These are phyloP conservation scores for Anthopleura sola DNA, from an alignment of 64 coral and sea anemone genomes.

Conservation along the genomic window DNA sequence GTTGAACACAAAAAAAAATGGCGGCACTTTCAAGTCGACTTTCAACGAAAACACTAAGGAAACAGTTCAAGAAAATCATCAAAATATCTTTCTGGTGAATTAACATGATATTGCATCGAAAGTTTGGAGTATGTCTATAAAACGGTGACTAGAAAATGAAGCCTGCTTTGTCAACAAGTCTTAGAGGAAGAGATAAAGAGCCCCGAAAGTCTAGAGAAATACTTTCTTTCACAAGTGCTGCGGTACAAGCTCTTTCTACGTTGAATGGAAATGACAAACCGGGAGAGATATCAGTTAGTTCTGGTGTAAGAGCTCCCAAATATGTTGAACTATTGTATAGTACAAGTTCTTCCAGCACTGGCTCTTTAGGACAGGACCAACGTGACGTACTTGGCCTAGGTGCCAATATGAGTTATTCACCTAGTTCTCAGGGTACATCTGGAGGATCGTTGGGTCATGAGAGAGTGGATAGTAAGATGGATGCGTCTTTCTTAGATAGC, in stretches of 20 bases:
- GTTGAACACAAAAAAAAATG: not conserved
- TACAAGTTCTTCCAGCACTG: not conserved
- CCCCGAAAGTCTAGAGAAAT: conserved; percentile 47
- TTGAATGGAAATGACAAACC: not conserved
- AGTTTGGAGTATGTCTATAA: not conserved
- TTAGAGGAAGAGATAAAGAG: not conserved
- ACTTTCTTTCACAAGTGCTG: conserved; percentile 79
- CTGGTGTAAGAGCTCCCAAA: not conserved
- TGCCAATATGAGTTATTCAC: not conserved
- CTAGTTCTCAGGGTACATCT: not conserved
- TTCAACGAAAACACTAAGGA: not conserved
- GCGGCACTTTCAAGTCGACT: not conserved
- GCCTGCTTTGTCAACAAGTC: not conserved
- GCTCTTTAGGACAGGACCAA: not conserved
- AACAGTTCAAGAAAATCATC: not conserved
- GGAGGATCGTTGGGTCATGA: not conserved
- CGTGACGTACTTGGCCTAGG: not conserved
- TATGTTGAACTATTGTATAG: not conserved
- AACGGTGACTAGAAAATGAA: not conserved
- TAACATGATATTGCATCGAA: not conserved
- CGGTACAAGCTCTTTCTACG: conserved; percentile 57
- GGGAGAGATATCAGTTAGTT: not conserved
- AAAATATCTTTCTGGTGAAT: not conserved
- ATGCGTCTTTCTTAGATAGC: conserved; percentile 40
- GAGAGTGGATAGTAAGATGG: conserved; percentile 14